Conservation (phyloP, 2,113 vertebrate species). For the Myrmecophaga tridactyla region DNA sequence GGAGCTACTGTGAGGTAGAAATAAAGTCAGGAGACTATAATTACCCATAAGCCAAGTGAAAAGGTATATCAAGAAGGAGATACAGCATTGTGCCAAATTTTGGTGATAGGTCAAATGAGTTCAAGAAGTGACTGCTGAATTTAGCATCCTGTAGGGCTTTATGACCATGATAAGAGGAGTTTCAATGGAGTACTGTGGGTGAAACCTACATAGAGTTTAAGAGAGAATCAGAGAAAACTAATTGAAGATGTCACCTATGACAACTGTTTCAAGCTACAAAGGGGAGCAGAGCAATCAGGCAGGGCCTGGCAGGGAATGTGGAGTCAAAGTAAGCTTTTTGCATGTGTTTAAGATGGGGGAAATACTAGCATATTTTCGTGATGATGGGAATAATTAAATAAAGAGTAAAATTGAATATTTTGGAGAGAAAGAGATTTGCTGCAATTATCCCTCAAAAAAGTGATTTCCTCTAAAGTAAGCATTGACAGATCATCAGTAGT, state of each 20-base stretch:
- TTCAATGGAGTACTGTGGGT: background rate
- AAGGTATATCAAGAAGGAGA: rapidly evolving
- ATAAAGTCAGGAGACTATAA: rapidly evolving
- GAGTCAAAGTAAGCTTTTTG: rapidly evolving
- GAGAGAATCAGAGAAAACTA: too few relatives aligned
- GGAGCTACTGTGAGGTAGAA: rapidly evolving
- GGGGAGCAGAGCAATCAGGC: too few relatives aligned
- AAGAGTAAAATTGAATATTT: background rate
- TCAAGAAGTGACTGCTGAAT: background rate
- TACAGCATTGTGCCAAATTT: rapidly evolving
- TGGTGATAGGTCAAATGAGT: rapidly evolving
- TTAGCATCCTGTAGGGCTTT: background rate
- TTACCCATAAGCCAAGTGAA: rapidly evolving
- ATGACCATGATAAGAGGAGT: background rate
- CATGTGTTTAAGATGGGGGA: background rate
- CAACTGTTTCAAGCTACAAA: background rate
- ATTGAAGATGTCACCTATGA: too few relatives aligned
- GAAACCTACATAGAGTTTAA: rapidly evolving
- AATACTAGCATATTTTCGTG: background rate
- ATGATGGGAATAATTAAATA: background rate
- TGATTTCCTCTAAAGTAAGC: rapidly evolving
- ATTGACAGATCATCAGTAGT: background rate
- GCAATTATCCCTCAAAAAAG: background rate
- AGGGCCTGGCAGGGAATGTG: rapidly evolving
- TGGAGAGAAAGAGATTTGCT: background rate